These are phyloP conservation scores for Eulemur rubriventer DNA, from an alignment of 2,797 vertebrate genomes.

Conservation along the genomic window DNA sequence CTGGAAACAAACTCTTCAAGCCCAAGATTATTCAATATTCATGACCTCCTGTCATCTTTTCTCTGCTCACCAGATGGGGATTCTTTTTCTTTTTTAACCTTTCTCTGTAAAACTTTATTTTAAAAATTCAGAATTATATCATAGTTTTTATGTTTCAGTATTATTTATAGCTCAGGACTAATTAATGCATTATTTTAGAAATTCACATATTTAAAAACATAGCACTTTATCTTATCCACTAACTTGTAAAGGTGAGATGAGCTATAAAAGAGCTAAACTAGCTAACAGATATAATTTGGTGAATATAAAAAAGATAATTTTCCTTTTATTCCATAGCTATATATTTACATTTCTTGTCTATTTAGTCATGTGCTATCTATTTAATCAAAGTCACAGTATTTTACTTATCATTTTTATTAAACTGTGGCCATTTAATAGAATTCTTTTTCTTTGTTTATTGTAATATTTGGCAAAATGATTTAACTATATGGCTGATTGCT, in stretches of 20 bases:
- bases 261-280: neutral
- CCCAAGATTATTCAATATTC: neutral
- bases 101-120: conserved; percentile 20
- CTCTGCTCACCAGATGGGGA: neutral
- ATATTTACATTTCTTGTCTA: neutral
- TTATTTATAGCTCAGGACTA: neutral
- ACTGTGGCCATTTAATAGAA: neutral
- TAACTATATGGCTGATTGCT: neutral
- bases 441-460: neutral
- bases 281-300: neutral
- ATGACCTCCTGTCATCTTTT: neutral
- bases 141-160: neutral
- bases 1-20: neutral
- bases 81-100: neutral
- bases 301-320: neutral
- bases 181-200: conserved; percentile 14
- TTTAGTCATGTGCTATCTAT: neutral
- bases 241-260: neutral
- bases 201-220: neutral
- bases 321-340: neutral
- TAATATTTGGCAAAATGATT: neutral
- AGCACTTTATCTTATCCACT: neutral
- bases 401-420: neutral
- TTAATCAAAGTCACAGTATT: neutral
- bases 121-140: neutral